These are phyloP conservation scores for Meloidogyne hapla DNA, from an alignment of 1,140 invertebrate species.

Conservation along the genomic window DNA sequence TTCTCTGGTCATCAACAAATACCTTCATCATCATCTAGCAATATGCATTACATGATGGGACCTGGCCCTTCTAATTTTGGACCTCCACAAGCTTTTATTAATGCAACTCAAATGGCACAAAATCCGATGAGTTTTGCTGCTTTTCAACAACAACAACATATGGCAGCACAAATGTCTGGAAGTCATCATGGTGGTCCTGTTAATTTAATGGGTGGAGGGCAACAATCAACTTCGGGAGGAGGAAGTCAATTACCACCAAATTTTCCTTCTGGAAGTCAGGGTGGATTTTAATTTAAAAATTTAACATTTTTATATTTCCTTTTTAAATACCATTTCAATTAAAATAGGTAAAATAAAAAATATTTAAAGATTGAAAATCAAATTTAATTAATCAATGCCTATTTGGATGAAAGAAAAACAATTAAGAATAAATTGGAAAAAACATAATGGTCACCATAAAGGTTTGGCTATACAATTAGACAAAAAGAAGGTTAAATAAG, in stretches of 20 bases:
- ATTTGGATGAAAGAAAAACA: too few species aligned
- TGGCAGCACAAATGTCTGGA: not conserved
- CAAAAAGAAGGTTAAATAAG: too few species aligned
- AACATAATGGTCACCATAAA: too few species aligned
- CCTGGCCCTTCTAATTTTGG: not conserved
- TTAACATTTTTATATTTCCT: too few species aligned
- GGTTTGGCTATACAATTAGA: too few species aligned
- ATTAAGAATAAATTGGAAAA: too few species aligned
- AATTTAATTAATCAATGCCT: too few species aligned
- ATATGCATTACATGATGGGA: not conserved
- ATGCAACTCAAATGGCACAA: not conserved
- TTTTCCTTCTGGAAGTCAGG: not conserved
- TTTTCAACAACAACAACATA: not conserved
- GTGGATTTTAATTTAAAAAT: not conserved
- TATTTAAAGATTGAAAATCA: too few species aligned
- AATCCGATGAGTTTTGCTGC: constrained; percentile 17
- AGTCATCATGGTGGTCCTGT: not conserved
- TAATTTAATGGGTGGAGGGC: not conserved
- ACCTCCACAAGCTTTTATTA: not conserved
- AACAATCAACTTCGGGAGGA: not conserved
- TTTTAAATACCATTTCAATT: too few species aligned
- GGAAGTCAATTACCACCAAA: not conserved
- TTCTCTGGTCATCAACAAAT: not conserved
- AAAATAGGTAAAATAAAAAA: too few species aligned
- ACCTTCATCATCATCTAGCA: not conserved